phyloP scores from a whole-genome alignment of 2,888 invertebrate species.

The Torymus auratus region DNA sequence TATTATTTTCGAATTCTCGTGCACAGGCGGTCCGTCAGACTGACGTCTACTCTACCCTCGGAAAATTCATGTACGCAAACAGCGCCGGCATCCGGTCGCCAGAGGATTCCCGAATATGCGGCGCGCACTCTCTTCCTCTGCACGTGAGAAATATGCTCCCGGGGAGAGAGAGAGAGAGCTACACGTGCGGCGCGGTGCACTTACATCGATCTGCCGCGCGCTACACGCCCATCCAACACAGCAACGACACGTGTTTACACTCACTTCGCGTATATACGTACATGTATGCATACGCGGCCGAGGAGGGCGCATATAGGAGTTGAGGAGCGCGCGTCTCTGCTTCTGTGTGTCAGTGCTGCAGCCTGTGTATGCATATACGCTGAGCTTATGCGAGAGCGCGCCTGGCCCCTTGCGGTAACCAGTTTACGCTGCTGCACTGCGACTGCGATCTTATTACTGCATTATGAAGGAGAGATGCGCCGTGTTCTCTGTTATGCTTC shows the following conservation, averaged over 20 bases:
- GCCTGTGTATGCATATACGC: neutral
- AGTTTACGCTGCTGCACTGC: conserved; percentile 33
- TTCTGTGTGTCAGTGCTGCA: neutral
- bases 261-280: neutral
- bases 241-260: conserved; percentile 50
- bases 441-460: conserved; percentile 14
- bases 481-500: neutral
- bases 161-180: neutral
- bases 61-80: too few relatives aligned
- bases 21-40: too few relatives aligned
- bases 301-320: too few relatives aligned
- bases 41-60: too few relatives aligned
- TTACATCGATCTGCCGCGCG: conserved; percentile 42
- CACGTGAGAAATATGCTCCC: conserved; percentile 19
- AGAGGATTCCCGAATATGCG: conserved; percentile 13
- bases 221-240: conserved; percentile 17
- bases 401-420: neutral
- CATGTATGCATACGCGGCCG: neutral
- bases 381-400: neutral
- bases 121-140: too few relatives aligned
- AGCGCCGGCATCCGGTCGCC: neutral
- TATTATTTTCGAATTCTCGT: too few relatives aligned
- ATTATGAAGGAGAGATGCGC: neutral
- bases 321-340: too few relatives aligned
- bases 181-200: neutral